Evolutionary conservation across 2,888 invertebrate species (phyloP), one percentile per base, ranked within the genome.

Genomic region (Cephus pulcher): DNA sequence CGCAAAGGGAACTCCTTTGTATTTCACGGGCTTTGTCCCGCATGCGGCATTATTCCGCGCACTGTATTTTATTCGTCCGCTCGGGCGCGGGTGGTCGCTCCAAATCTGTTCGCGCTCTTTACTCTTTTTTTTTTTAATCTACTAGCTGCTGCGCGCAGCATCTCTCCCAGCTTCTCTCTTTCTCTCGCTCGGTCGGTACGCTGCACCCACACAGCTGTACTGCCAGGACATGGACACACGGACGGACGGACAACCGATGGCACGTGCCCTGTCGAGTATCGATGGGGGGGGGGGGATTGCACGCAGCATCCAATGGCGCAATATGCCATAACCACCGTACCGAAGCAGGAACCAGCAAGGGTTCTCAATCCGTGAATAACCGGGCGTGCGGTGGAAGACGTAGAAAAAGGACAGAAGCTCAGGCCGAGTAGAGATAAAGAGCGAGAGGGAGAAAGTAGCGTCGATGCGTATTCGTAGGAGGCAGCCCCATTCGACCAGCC

Each of bases 241-340:
- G 12, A 37, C 37, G 12, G 37, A 32, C 70, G 32, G 90, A 89
- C 90, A 89, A 88, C 90, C 89, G 90, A 91, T 90, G 90, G 91
- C 91, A 90, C 90, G 89, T 90, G 90, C 89, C 89, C 88, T 87
- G 83, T 86, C 86, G 86, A 87, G 86, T 88, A 86, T 86, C 86
- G 85, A 84, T 80, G 76, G 69, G 56, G 82, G 79, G 81, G 85
- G 84, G 82, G 83, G 84, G 86, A 86, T 86, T 87, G 86, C 88
- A 86, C 87, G 81, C 83, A 80, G 79, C 83, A 83, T 82, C 76
- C 82, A 75, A 80, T 82, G 82, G 81, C 83, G 86, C 87, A 86
- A 87, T 87, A 84, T 83, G 86, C 86, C 12, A 9, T 11, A 88
- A 87, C 81, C n/a, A 70, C 33, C 33, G 70, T 33, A 15, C 70